Percentiles rank a stretch among this genome's conserved stretches.
phyloP scores from a whole-genome alignment of 23 tunicate genomes.

The Botrylloides violaceus region DNA sequence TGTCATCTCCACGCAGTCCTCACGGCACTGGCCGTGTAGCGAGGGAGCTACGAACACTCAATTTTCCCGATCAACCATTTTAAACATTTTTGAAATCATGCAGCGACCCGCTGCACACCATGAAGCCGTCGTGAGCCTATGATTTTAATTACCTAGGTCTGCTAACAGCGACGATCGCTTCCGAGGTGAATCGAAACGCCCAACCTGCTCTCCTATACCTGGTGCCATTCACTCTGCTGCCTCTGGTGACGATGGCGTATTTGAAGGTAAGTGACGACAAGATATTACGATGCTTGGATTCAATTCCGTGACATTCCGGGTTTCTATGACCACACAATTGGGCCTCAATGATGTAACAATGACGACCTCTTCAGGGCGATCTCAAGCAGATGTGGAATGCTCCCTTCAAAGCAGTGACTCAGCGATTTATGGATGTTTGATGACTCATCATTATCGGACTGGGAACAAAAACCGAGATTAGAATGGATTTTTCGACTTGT shows the following conservation, averaged over 20 bases:
- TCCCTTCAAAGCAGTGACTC: constrained; percentile 88
- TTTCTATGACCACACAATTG: too few species aligned
- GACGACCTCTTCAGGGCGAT: constrained; percentile 53
- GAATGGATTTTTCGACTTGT: too few species aligned
- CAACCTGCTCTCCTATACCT: constrained; percentile 87
- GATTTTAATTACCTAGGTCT: constrained; percentile 39
- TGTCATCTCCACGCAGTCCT: too few species aligned
- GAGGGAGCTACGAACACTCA: too few species aligned
- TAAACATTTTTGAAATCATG: too few species aligned
- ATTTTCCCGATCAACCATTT: too few species aligned
- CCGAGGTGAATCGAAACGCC: constrained; percentile 82
- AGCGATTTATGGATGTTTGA: constrained; percentile 92
- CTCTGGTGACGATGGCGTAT: constrained; percentile 92
- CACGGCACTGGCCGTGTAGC: too few species aligned
- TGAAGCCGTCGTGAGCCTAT: too few species aligned
- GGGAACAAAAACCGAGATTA: too few species aligned
- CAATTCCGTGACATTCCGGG: not conserved
- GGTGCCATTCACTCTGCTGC: constrained; percentile 89
- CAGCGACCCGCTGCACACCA: too few species aligned
- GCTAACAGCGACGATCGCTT: constrained; percentile 85
- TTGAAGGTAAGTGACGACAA: constrained; percentile 37
- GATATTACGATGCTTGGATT: not conserved
- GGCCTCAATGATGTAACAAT: not conserved
- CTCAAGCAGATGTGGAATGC: constrained; percentile 97
- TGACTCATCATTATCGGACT: too few species aligned